A percentile compares a stretch with the other conserved stretches of the same genome.
phyloP scores from a whole-genome alignment of 2,113 vertebrate genomes.

The Tupaia tana region DNA sequence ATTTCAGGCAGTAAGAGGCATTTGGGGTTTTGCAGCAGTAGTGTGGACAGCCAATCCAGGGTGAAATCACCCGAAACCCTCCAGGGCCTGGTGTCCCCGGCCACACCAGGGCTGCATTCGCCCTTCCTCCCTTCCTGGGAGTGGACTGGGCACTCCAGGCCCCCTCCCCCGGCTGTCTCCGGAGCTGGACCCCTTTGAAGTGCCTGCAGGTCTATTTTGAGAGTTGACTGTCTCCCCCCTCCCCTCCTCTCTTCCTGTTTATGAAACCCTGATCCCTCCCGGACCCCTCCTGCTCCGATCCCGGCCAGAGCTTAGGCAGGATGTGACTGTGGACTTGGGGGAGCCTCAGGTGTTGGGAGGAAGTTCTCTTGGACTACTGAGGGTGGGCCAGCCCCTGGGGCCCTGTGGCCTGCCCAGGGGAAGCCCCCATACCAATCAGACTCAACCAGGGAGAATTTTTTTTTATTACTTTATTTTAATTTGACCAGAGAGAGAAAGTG shows the following conservation, averaged over 20 bases:
- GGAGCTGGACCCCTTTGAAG: constrained; percentile 57
- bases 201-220: constrained; percentile 76
- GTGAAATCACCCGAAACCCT: background rate
- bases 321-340: constrained; percentile 72
- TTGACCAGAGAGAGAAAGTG: no score
- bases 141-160: constrained; percentile 35
- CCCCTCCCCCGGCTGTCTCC: constrained; percentile 58
- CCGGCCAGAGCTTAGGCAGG: constrained; percentile 70
- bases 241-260: constrained; percentile 82
- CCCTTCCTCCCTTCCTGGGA: constrained; percentile 33
- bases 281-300: background rate
- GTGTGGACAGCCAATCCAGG: background rate
- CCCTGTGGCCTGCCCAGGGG: background rate
- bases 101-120: background rate
- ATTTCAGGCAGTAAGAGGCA: background rate
- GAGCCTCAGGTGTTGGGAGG: constrained; percentile 62
- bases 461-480: no score
- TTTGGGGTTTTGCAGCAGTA: background rate
- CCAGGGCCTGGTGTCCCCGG: background rate
- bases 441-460: no score
- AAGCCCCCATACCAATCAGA: background rate
- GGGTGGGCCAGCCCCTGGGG: background rate
- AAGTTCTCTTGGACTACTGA: background rate
- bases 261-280: constrained; percentile 79
- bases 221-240: constrained; percentile 70